phyloP scores from a whole-genome alignment of 2,113 vertebrate genomes.

The Charadrius vociferus region DNA sequence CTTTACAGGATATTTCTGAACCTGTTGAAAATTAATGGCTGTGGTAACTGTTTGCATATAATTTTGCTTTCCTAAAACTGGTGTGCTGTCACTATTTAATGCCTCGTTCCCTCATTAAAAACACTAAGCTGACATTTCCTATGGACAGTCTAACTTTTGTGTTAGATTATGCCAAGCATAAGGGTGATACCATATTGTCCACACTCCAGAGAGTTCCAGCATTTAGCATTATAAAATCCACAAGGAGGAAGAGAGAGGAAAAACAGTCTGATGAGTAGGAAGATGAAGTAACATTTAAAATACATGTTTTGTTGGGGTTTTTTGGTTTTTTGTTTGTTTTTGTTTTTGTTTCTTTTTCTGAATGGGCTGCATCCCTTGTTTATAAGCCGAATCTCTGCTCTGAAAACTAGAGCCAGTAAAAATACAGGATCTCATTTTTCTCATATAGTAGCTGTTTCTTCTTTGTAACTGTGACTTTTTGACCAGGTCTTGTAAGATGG shows the following conservation, averaged over 20 bases:
- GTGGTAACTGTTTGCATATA: neutral
- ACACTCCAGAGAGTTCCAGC: neutral
- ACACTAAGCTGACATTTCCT: neutral
- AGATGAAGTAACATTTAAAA: neutral
- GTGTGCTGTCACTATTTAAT: neutral
- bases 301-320: too few species aligned
- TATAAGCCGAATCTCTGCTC: neutral
- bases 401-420: neutral
- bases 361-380: neutral
- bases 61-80: neutral
- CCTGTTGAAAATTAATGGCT: neutral
- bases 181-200: neutral
- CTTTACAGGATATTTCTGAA: slow-evolving; percentile 9
- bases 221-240: neutral
- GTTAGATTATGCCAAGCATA: neutral
- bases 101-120: neutral
- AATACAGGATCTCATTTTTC: neutral
- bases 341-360: neutral
- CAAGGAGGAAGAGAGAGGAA: neutral
- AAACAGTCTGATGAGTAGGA: neutral
- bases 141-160: neutral
- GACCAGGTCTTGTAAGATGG: neutral
- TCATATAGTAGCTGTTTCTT: neutral
- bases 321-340: too few species aligned
- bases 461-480: neutral